phyloP scores from a whole-genome alignment of 1,140 invertebrate species.

The Rhyacophila brunnea region DNA sequence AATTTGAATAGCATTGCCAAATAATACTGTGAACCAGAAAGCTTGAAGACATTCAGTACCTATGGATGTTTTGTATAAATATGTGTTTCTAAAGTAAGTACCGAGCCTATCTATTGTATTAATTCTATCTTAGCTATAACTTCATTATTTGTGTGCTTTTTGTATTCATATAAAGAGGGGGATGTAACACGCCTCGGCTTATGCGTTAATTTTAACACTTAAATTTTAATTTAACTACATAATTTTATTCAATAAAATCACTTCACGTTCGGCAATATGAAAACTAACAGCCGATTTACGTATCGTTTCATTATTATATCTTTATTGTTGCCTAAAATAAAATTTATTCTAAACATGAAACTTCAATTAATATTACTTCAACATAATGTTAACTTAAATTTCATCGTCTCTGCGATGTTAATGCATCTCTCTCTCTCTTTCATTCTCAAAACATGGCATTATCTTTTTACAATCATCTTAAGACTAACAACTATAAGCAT shows the following conservation, averaged over 20 bases:
- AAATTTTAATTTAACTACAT: slow-evolving; percentile 4
- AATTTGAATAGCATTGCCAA: too few relatives aligned
- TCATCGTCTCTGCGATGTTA: background rate
- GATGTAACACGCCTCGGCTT: background rate
- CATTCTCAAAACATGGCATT: slow-evolving; percentile 10
- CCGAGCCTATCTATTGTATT: slow-evolving; percentile 19
- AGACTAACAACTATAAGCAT: slow-evolving; percentile 26
- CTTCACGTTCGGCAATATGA: slow-evolving; percentile 4
- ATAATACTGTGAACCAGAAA: too few relatives aligned
- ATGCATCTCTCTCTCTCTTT: background rate
- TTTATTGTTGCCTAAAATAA: slow-evolving; percentile 18
- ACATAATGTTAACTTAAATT: background rate
- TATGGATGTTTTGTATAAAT: too few relatives aligned
- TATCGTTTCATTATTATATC: slow-evolving; percentile 16
- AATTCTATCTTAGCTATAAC: slow-evolving; percentile 12
- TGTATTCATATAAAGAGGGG: background rate
- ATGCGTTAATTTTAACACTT: background rate
- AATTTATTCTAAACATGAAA: slow-evolving; percentile 16
- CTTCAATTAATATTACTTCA: slow-evolving; percentile 1
- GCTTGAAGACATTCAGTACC: too few relatives aligned
- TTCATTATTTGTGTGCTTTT: slow-evolving; percentile 21
- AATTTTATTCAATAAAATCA: slow-evolving; percentile 19
- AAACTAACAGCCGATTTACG: slow-evolving; percentile 10
- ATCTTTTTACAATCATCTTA: slow-evolving; percentile 22
- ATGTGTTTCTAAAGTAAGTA: slow-evolving; percentile 3